Percentiles rank a stretch among this genome's conserved stretches.
These are phyloP conservation scores for Conger conger DNA, from an alignment of 2,113 vertebrate genomes.

Conservation along the genomic window DNA sequence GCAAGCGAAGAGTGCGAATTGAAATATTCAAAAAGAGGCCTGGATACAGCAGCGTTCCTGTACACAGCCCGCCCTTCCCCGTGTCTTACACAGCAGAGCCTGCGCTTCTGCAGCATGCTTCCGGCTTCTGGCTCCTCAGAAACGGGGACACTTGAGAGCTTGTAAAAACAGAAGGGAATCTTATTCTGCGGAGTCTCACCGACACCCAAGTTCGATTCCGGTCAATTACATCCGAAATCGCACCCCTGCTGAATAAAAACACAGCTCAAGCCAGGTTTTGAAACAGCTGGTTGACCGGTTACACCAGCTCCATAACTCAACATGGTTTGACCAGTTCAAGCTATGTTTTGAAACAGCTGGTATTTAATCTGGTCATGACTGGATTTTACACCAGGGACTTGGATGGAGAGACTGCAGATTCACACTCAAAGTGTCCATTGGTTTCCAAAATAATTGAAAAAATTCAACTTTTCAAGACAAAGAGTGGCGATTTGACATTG, in stretches of 20 bases:
- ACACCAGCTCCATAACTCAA: too few relatives aligned
- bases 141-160: not conserved
- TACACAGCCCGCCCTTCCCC: not conserved
- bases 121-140: not conserved
- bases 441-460: not conserved
- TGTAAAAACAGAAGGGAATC: not conserved
- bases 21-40: not conserved
- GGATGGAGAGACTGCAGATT: not conserved
- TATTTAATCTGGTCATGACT: too few relatives aligned
- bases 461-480: too few relatives aligned
- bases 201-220: not conserved
- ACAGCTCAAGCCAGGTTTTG: too few relatives aligned
- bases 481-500: slow-evolving; percentile 1
- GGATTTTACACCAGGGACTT: too few relatives aligned
- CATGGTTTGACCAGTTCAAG: too few relatives aligned
- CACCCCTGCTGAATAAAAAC: too few relatives aligned
- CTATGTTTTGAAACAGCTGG: too few relatives aligned
- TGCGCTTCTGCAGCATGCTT: not conserved
- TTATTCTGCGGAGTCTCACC: not conserved
- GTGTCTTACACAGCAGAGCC: not conserved
- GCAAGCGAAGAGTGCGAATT: not conserved
- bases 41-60: not conserved
- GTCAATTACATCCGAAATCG: not conserved
- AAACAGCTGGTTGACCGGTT: too few relatives aligned
- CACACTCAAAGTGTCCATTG: not conserved